phyloP scores from a whole-genome alignment of 2,113 vertebrate genomes.

The Bubo bubo region DNA sequence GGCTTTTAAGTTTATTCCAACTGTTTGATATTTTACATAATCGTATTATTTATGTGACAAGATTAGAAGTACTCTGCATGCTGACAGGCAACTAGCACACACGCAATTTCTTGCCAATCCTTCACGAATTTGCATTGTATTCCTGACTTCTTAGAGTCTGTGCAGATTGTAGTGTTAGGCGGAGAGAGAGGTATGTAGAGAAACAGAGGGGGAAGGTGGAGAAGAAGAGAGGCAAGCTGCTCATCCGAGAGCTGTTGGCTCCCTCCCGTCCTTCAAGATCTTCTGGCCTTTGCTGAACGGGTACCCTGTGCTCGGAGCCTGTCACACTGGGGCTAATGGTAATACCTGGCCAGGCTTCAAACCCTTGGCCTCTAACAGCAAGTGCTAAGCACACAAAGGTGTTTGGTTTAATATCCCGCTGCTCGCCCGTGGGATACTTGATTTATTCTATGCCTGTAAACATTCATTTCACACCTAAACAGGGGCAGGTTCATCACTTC shows the following conservation, averaged over 20 bases:
- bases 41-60: constrained; percentile 71
- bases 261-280: background rate
- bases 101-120: constrained; percentile 44
- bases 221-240: background rate
- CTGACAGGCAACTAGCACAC: constrained; percentile 57
- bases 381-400: constrained; percentile 34
- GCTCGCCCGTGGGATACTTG: constrained; percentile 56
- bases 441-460: constrained; percentile 71
- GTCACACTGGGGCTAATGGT: background rate
- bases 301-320: background rate
- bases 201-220: background rate
- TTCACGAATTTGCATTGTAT: constrained; percentile 43
- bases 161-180: constrained; percentile 1
- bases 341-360: constrained; percentile 5
- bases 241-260: background rate
- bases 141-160: constrained; percentile 36
- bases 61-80: constrained; percentile 64
- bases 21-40: constrained; percentile 71
- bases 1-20: constrained; percentile 69
- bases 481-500: constrained; percentile 72
- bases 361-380: background rate
- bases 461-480: constrained; percentile 74
- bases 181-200: background rate
- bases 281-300: background rate
- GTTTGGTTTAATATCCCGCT: constrained; percentile 63